phyloP scores from a whole-genome alignment of 2,888 invertebrate species.

The Drosophila prolongata region DNA sequence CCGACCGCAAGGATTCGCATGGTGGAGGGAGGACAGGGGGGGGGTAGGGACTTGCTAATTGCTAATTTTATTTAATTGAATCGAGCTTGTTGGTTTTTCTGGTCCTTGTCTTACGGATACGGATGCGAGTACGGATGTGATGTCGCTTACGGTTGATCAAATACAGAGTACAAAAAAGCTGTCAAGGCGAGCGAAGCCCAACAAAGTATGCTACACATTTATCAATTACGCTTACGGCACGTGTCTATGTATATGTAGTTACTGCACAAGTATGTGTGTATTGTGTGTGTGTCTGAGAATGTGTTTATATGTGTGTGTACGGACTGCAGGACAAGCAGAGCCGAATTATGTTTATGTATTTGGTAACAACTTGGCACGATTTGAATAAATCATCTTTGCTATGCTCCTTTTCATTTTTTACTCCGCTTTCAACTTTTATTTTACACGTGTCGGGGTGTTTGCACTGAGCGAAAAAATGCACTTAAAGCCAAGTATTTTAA shows the following conservation, averaged over 20 bases:
- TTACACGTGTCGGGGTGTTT: constrained; percentile 22
- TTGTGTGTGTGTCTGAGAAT: constrained; percentile 4
- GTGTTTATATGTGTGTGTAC: constrained; percentile 6
- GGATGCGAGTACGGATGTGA: constrained; percentile 40
- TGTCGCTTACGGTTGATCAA: constrained; percentile 47
- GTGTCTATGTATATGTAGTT: constrained; percentile 15
- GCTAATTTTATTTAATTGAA: constrained; percentile 44
- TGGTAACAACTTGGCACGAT: constrained; percentile 43
- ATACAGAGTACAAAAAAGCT: constrained; percentile 42
- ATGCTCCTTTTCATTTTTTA: constrained; percentile 18
- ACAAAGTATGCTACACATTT: constrained; percentile 77
- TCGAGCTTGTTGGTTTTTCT: constrained; percentile 5
- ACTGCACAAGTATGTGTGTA: constrained; percentile 4
- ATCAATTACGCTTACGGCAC: constrained; percentile 50
- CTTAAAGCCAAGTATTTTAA: not conserved
- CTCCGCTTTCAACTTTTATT: constrained; percentile 34
- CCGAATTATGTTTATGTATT: constrained; percentile 37
- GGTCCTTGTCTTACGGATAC: constrained; percentile 13
- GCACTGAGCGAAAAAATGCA: constrained; percentile 23
- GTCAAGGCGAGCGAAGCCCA: constrained; percentile 62
- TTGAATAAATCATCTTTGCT: constrained; percentile 41
- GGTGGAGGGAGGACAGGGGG: not conserved
- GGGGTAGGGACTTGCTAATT: constrained; percentile 32
- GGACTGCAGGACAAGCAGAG: constrained; percentile 18
- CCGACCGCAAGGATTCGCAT: constrained; percentile 11